Conservation (phyloP, 2,888 invertebrate species). For the Escarpia spicata region DNA sequence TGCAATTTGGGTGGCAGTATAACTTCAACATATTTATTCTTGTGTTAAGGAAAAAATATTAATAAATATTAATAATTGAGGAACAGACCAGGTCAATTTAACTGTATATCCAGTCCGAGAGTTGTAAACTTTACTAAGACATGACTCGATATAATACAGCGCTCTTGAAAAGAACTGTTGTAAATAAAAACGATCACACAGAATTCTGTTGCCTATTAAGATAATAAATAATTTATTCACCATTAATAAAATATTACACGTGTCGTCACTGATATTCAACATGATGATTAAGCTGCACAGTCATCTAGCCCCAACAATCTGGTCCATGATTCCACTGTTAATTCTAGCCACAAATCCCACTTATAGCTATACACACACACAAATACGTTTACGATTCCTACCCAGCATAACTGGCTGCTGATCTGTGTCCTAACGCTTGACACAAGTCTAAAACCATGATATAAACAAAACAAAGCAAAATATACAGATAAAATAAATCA, state of each 20-base stretch:
- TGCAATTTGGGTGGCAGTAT: no score
- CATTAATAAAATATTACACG: constrained; percentile 16
- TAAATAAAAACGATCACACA: neutral
- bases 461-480: constrained; percentile 13
- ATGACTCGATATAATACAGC: no score
- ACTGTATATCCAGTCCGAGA: neutral
- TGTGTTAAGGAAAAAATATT: no score
- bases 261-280: constrained; percentile 13
- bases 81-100: neutral
- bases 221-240: constrained; percentile 16
- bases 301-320: neutral
- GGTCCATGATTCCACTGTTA: constrained; percentile 13
- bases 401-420: neutral
- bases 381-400: neutral
- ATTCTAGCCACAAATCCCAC: constrained; percentile 4
- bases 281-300: neutral
- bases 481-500: constrained; percentile 8
- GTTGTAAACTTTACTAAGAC: neutral
- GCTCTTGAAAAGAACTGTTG: neutral
- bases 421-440: neutral
- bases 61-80: neutral
- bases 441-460: neutral
- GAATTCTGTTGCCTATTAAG: neutral
- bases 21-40: no score
- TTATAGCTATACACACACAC: neutral